phyloP scores from a whole-genome alignment of 2,113 vertebrate genomes.

The Microcebus murinus region DNA sequence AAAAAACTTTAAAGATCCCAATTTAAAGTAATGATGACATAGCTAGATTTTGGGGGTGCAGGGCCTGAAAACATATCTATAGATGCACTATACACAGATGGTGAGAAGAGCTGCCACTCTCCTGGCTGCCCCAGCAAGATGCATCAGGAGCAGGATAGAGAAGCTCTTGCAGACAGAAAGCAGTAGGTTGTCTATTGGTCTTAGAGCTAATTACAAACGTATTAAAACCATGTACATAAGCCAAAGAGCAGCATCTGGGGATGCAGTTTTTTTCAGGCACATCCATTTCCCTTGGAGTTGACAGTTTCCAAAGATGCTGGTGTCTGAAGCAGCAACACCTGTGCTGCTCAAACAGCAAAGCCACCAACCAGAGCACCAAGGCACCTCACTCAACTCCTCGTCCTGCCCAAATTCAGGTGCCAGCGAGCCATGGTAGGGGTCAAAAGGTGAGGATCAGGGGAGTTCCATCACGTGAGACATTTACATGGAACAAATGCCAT shows the following conservation, averaged over 20 bases:
- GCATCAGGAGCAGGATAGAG: neutral
- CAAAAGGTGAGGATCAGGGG: accelerated
- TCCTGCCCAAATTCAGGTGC: neutral
- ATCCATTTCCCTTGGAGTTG: accelerated
- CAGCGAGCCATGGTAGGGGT: neutral
- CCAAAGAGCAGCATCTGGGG: neutral
- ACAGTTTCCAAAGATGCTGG: too few species aligned
- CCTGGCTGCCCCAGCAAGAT: neutral
- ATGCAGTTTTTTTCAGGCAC: neutral
- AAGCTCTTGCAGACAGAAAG: neutral
- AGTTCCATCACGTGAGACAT: accelerated
- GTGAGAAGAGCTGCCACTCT: neutral
- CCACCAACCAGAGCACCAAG: accelerated
- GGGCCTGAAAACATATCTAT: neutral
- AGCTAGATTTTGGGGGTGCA: too few species aligned
- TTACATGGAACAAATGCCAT: neutral
- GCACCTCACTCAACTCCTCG: neutral
- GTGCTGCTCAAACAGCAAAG: neutral
- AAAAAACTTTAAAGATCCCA: neutral
- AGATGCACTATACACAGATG: accelerated
- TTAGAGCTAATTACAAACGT: neutral
- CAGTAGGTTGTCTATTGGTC: neutral
- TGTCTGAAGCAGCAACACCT: neutral
- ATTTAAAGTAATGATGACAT: neutral
- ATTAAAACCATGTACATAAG: neutral